Evolutionary conservation across 1,140 invertebrate genomes (phyloP).

Genomic region (Drosophila pandora): DNA sequence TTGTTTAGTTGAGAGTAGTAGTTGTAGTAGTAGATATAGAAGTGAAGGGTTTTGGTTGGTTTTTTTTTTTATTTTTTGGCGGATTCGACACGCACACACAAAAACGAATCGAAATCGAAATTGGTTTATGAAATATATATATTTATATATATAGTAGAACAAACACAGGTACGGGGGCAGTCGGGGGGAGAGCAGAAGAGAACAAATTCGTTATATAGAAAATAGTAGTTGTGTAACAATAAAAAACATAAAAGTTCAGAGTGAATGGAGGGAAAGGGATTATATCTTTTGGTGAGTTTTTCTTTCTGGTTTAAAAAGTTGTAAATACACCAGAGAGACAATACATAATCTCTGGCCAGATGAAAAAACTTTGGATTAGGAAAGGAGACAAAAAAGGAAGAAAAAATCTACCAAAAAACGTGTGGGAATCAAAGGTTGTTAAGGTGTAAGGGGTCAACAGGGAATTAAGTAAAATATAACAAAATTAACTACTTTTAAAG

Average conservation of each 20-base stretch:
- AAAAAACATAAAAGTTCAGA: conserved; percentile 18
- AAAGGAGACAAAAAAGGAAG: conserved; percentile 7
- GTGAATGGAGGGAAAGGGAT: not conserved
- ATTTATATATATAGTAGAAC: conserved; percentile 26
- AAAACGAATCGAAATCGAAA: conserved; percentile 45
- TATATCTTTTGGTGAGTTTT: conserved; percentile 43
- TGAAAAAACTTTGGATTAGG: conserved; percentile 23
- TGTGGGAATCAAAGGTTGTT: conserved; percentile 4
- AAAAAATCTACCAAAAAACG: conserved; percentile 31
- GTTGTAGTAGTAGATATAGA: conserved; percentile 51
- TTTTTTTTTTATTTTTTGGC: not conserved
- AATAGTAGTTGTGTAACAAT: conserved; percentile 40
- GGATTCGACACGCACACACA: conserved; percentile 62
- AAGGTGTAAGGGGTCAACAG: conserved; percentile 25
- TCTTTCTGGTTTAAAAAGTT: conserved; percentile 25
- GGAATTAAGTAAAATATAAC: conserved; percentile 38
- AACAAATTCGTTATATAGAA: conserved; percentile 53
- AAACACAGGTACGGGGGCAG: conserved; percentile 42
- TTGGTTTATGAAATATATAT: conserved; percentile 36
- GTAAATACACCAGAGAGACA: conserved; percentile 31
- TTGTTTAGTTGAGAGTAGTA: conserved; percentile 52
- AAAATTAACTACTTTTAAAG: conserved; percentile 24
- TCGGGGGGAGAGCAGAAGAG: conserved; percentile 21
- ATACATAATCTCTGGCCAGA: conserved; percentile 13
- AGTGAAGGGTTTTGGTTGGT: conserved; percentile 31